phyloP scores from a whole-genome alignment of 2,888 invertebrate genomes.

The Bursaphelenchus okinawaensis region DNA sequence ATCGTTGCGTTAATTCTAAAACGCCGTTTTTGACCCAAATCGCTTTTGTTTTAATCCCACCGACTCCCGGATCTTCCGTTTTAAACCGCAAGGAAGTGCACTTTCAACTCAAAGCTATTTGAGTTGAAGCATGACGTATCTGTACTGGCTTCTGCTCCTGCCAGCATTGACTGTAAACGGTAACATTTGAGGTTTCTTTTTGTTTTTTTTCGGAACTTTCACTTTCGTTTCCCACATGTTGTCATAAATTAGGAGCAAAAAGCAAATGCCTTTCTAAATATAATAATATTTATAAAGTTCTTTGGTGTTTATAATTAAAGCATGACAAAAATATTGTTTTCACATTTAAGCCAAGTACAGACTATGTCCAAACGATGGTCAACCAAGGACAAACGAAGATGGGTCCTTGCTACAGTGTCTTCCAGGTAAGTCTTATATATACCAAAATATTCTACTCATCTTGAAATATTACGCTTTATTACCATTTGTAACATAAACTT shows the following conservation, averaged over 20 bases:
- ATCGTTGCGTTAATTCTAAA: background rate
- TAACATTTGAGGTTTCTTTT: no score
- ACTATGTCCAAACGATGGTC: slow-evolving; percentile 47
- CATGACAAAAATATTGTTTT: no score
- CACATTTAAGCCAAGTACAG: slow-evolving; percentile 4
- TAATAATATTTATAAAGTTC: no score
- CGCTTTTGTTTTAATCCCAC: background rate
- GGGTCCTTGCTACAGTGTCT: slow-evolving; percentile 47
- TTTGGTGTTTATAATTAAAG: no score
- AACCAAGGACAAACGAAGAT: slow-evolving; percentile 37
- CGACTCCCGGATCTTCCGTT: background rate
- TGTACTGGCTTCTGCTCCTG: no score
- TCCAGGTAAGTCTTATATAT: slow-evolving; percentile 37
- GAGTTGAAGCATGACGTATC: background rate
- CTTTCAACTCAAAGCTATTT: background rate
- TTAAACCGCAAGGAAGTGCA: background rate
- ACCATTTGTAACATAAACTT: background rate
- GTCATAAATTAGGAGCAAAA: no score
- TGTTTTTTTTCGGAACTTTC: no score
- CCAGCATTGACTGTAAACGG: background rate
- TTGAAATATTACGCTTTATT: background rate
- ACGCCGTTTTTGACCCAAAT: background rate
- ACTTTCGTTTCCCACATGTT: no score
- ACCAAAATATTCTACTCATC: background rate
- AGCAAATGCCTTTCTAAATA: no score